Evolutionary conservation across 2,888 invertebrate species (phyloP), one percentile per base, ranked within the genome.

Genomic region (Eupithecia subfuscata): DNA sequence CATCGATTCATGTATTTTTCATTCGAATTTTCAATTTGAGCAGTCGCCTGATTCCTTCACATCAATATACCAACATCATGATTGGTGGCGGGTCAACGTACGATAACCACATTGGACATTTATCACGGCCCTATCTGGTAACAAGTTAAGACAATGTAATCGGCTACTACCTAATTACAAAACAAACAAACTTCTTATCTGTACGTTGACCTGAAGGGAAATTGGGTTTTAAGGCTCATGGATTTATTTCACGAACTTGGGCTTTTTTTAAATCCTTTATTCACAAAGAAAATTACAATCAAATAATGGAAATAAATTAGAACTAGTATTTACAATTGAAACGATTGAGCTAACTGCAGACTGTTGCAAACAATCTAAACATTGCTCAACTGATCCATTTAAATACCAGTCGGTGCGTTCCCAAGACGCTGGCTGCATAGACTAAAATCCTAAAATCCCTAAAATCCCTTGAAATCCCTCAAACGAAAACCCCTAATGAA

Each of bases 131-230:
- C 80, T 89, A 90, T 88, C 89, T 86, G 85, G 87, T 87, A 88
- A 87, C 87, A 87, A 86, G 85, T 83, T 84, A 84, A 89, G 89
- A 90, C 89, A 88, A 86, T 88, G 85, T 88, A 87, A 87, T 89
- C 88, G 83, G 79, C 82, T 80, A 79, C 82, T 84, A 84, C 83
- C 84, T 87, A 88, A 89, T 88, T 86, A 86, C 82, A 82, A 83
- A 81, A 83, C 82, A 89, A 86, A 86, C 82, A 84, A 82, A 83
- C 80, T 82, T 83, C 83, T 87, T 88, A 90, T 89, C 89, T 85
- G 90, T 84, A 76, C 87, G 83, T 87, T 87, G 86, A 88, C 87
- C 84, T 75, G 40, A 60, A 72, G 74, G 67, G 70, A 25, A 73
- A 74, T 75, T 71, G 14, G 71, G 69, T 43, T 72, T 73, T 67